phyloP scores from a whole-genome alignment of 1,140 invertebrate species.

The Melanaphis sacchari region DNA sequence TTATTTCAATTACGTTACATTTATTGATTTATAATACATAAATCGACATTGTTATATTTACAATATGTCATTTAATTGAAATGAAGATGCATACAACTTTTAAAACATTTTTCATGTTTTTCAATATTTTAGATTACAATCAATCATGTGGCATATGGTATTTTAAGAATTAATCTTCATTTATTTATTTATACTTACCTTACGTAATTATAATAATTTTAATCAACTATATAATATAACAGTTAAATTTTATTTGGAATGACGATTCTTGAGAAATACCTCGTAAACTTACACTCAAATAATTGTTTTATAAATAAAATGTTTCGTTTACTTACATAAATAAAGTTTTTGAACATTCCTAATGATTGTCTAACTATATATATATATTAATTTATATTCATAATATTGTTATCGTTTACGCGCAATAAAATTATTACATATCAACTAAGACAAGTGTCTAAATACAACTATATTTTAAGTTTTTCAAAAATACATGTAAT shows the following conservation, averaged over 20 bases:
- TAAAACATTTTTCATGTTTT: background rate
- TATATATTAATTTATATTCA: background rate
- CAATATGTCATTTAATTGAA: too few species aligned
- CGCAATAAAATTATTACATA: background rate
- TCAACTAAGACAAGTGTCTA: background rate
- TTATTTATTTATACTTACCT: background rate
- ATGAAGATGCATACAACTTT: background rate
- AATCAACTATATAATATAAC: background rate
- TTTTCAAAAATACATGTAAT: background rate
- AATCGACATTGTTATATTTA: background rate
- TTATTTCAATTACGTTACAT: background rate
- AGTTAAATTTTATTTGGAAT: background rate
- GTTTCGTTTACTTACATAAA: background rate
- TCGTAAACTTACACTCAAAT: background rate
- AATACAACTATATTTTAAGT: background rate
- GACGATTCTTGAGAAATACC: background rate
- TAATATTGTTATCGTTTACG: background rate
- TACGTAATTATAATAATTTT: background rate
- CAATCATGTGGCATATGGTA: background rate
- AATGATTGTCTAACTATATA: background rate
- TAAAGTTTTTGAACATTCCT: background rate
- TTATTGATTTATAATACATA: background rate
- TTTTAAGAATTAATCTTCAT: background rate
- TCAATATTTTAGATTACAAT: background rate
- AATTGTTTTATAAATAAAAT: background rate